Base-by-base conservation (phyloP, 2,797 vertebrate genomes). In the Platalea minor region DNA sequence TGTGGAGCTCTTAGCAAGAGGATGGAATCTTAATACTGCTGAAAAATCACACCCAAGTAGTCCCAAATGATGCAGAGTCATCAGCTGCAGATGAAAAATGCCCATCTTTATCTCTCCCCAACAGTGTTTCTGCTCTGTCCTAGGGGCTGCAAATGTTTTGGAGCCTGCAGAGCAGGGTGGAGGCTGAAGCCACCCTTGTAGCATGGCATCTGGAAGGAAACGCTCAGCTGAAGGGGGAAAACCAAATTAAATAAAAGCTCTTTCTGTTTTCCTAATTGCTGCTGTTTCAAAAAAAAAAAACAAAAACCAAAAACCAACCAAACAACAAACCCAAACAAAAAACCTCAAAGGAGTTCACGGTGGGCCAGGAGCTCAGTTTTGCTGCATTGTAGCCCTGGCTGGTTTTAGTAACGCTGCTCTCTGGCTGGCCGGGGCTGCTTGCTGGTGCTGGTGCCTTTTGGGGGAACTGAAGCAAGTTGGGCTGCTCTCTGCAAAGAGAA, bases 251-350 rank as follows among this genome's bases (percentile, higher is more conserved):
- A 48, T 51, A 77, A 63, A 53, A 90, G 43, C 50, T 54, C 37
- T 29, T 70, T 74, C 79, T 64, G 13, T 63, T 89, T 78, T 85
- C 54, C 77, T 91, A 93, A 89, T 91, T 90, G 64, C 63, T 67
- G 57, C 28, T 68, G 50, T 69, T 95, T 57, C 3, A 68, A 59
- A 56, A 13, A 6, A 65, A 50, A 57, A 41, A 16, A 41, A 7
- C 17, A 53, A 53, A 16, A 21, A 10, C 37, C 3, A 72, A 59
- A 56, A 13, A 37, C 37, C 37, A 37, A 37, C 8, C 37, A 37
- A 37, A 37, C 37, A 37, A 37, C 45, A 57, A 41, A 16, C 11
- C 56, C 50, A 90, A 94, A 83, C 33, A 69, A 39, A 67, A 65
- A 84, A 61, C n/a, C 80, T 60, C 81, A 24, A 5, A 76, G 63